These are phyloP conservation scores for Suncus etruscus DNA, from an alignment of 2,113 vertebrate species.

Conservation along the genomic window DNA sequence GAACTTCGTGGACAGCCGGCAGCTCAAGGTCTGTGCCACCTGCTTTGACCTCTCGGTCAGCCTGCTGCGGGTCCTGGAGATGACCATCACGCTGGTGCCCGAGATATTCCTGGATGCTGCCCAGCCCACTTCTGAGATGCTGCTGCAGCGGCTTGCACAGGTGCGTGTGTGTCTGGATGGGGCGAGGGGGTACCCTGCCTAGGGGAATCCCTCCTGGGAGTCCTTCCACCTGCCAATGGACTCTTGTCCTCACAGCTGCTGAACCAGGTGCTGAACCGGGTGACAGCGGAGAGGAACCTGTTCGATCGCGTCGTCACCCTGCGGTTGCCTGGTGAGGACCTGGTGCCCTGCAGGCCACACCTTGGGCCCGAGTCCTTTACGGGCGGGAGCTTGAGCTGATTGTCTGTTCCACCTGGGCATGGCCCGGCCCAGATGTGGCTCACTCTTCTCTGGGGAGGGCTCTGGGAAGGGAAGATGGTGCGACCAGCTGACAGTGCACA, in stretches of 20 bases:
- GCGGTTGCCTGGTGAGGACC: slow-evolving; percentile 90
- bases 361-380: background rate
- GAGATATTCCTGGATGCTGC: slow-evolving; percentile 97
- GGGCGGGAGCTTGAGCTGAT: background rate
- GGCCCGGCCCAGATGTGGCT: too few relatives aligned
- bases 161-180: slow-evolving; percentile 82
- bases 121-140: slow-evolving; percentile 95
- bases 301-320: slow-evolving; percentile 95
- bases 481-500: too few relatives aligned
- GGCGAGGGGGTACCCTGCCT: background rate
- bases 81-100: slow-evolving; percentile 96
- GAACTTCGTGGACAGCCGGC: slow-evolving; percentile 98
- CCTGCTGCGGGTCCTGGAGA: slow-evolving; percentile 96
- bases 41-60: slow-evolving; percentile 99
- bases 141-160: slow-evolving; percentile 96
- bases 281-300: slow-evolving; percentile 94
- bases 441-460: background rate
- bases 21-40: slow-evolving; percentile 98
- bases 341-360: background rate
- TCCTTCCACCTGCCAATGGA: background rate
- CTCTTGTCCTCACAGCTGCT: slow-evolving; percentile 87
- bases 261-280: slow-evolving; percentile 94
- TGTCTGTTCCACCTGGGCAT: rapidly evolving
- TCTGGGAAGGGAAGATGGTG: rapidly evolving
- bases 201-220: background rate